A percentile compares a stretch with the other conserved stretches of the same genome.
These are phyloP conservation scores for Mythimna pallens DNA, from an alignment of 2,888 invertebrate genomes.

Conservation along the genomic window DNA sequence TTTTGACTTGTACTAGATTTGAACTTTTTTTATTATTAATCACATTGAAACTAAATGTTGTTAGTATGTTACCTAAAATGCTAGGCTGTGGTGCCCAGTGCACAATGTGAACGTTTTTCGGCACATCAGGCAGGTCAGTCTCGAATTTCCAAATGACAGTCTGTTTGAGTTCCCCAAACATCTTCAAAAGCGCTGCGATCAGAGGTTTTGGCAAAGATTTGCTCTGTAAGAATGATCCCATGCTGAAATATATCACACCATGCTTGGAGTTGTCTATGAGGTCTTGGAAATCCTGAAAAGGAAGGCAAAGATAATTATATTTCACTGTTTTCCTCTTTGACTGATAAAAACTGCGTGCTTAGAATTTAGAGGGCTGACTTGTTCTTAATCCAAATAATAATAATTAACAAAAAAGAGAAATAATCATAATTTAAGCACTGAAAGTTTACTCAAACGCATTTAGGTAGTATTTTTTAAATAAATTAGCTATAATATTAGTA, in stretches of 20 bases:
- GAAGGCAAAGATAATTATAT: background rate
- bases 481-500: no score
- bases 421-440: no score
- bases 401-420: no score
- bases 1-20: no score
- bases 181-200: conserved; percentile 69
- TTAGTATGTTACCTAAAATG: conserved; percentile 74
- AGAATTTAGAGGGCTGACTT: no score
- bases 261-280: conserved; percentile 77
- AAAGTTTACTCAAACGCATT: no score
- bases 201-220: conserved; percentile 72
- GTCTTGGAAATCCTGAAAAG: conserved; percentile 79
- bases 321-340: background rate
- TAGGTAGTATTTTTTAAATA: no score
- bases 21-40: background rate
- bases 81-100: conserved; percentile 83
- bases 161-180: conserved; percentile 77
- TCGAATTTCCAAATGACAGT: conserved; percentile 84
- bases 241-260: conserved; percentile 82
- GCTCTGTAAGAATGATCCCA: conserved; percentile 78
- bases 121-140: conserved; percentile 71
- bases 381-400: no score
- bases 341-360: background rate
- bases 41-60: background rate
- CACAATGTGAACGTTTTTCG: conserved; percentile 78